Percentiles rank a stretch among this genome's conserved stretches.
phyloP scores from a whole-genome alignment of 2,797 vertebrate species.

The Luscinia luscinia region DNA sequence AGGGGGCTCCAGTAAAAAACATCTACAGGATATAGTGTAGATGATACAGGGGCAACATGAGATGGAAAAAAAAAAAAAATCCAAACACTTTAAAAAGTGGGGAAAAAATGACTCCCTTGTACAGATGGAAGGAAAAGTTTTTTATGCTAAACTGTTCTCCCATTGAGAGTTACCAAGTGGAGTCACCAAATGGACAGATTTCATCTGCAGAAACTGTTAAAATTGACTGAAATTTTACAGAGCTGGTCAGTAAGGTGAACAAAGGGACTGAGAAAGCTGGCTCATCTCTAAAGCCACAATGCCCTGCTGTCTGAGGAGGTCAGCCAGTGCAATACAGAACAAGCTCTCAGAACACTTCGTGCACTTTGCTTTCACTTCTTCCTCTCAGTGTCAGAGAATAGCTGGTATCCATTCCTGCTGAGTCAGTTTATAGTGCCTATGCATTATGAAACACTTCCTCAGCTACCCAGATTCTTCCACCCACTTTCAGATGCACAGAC shows the following conservation, averaged over 20 bases:
- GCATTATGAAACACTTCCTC: background rate
- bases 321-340: background rate
- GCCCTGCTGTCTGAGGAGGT: background rate
- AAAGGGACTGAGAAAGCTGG: background rate
- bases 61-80: background rate
- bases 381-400: background rate
- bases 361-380: background rate
- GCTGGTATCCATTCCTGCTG: background rate
- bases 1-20: background rate
- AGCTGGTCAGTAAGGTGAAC: background rate
- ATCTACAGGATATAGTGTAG: background rate
- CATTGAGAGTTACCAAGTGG: background rate
- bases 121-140: background rate
- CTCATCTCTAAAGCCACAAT: background rate
- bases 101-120: background rate
- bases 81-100: background rate
- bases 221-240: background rate
- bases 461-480: background rate
- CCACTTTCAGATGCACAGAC: background rate
- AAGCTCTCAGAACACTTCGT: background rate
- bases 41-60: background rate
- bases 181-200: background rate
- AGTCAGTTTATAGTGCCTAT: background rate
- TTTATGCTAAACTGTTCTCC: background rate
- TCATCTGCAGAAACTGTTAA: background rate